These are phyloP conservation scores for Lycaena phlaeas DNA, from an alignment of 2,888 invertebrate genomes.

Conservation along the genomic window DNA sequence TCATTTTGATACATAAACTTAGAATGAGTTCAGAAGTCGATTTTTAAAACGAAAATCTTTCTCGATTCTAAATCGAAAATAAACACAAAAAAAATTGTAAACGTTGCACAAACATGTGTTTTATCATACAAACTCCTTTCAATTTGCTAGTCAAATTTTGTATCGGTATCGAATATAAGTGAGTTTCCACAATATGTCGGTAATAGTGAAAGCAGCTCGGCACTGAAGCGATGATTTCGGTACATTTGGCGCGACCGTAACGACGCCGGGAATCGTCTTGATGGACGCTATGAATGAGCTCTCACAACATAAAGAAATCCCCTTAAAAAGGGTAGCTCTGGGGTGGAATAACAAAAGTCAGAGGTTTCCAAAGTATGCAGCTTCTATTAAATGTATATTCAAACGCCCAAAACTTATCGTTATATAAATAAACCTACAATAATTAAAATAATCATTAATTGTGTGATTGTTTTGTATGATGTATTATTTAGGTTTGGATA, in stretches of 20 bases:
- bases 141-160: neutral
- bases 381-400: too few relatives aligned
- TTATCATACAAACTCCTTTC: neutral
- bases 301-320: slow-evolving; percentile 74
- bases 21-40: too few relatives aligned
- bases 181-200: slow-evolving; percentile 56
- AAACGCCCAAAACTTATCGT: too few relatives aligned
- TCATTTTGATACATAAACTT: too few relatives aligned
- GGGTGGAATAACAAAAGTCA: slow-evolving; percentile 45
- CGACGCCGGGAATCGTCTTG: slow-evolving; percentile 76
- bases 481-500: too few relatives aligned
- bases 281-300: slow-evolving; percentile 77
- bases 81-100: too few relatives aligned
- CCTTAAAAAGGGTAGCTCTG: slow-evolving; percentile 70
- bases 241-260: slow-evolving; percentile 77
- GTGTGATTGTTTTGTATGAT: too few relatives aligned
- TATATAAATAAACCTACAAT: too few relatives aligned
- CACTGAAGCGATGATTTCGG: slow-evolving; percentile 71
- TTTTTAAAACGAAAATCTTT: too few relatives aligned
- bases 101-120: too few relatives aligned
- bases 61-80: too few relatives aligned
- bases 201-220: slow-evolving; percentile 39
- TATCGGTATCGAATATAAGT: slow-evolving; percentile 36
- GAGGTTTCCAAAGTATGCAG: slow-evolving; percentile 28
- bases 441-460: too few relatives aligned